phyloP scores from a whole-genome alignment of 2,113 vertebrate genomes.

The Halcyon senegalensis region DNA sequence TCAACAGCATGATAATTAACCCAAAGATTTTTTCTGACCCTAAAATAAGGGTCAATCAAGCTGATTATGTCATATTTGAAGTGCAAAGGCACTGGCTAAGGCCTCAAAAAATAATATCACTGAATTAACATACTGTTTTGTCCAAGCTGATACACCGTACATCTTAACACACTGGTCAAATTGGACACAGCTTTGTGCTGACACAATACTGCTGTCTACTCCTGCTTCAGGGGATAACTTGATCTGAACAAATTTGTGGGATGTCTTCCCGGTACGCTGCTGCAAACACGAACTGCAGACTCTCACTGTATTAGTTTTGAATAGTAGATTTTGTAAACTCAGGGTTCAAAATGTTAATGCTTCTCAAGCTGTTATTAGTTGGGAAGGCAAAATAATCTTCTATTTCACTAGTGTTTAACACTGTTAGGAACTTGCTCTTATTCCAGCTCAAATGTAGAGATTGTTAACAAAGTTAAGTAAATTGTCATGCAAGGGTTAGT shows the following conservation, averaged over 20 bases:
- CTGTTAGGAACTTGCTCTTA: constrained; percentile 56
- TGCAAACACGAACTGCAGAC: background rate
- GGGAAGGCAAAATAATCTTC: constrained; percentile 41
- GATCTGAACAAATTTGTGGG: background rate
- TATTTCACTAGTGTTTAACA: constrained; percentile 43
- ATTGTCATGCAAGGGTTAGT: background rate
- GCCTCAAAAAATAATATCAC: background rate
- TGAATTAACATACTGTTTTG: background rate
- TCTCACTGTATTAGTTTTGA: background rate
- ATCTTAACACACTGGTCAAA: background rate
- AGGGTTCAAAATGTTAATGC: background rate
- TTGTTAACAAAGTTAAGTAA: background rate
- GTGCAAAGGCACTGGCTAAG: background rate
- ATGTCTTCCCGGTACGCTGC: background rate
- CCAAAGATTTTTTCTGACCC: background rate
- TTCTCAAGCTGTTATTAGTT: constrained; percentile 44
- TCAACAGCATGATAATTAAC: constrained; percentile 12
- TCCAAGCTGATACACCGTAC: background rate
- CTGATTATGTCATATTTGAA: background rate
- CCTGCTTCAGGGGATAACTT: background rate
- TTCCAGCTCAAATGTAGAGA: constrained; percentile 29
- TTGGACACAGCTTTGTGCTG: background rate
- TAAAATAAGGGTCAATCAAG: background rate
- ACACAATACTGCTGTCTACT: background rate
- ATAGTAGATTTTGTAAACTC: background rate